Evolutionary conservation across 2,113 vertebrate species (phyloP).

Genomic region (Onychorhynchus coronatus): DNA sequence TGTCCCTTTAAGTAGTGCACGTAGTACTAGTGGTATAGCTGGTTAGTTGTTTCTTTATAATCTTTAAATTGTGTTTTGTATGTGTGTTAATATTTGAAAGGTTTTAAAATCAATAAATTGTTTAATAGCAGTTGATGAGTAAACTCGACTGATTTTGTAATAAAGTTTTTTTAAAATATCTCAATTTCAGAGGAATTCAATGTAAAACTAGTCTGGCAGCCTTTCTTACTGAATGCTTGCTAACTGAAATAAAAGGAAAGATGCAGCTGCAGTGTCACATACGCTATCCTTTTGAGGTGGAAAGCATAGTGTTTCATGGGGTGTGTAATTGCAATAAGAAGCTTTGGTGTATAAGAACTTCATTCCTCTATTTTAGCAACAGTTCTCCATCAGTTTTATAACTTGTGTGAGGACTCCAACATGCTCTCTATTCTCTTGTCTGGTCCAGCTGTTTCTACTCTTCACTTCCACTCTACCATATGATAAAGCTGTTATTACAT

Average conservation of each 20-base stretch:
- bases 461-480: neutral
- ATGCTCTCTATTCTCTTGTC: neutral
- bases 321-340: neutral
- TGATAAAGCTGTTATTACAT: neutral
- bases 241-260: neutral
- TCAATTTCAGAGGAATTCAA: neutral
- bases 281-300: neutral
- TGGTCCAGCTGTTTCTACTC: neutral
- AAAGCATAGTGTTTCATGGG: neutral
- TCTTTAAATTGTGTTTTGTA: constrained; percentile 15
- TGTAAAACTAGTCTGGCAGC: neutral
- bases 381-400: neutral
- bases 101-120: neutral
- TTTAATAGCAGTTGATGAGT: neutral
- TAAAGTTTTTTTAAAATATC: neutral
- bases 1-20: constrained; percentile 65
- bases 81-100: neutral
- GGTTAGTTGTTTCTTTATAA: constrained; percentile 20
- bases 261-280: neutral
- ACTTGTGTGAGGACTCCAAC: neutral
- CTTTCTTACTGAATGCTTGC: neutral
- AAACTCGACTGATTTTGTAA: neutral
- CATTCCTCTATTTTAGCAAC: neutral
- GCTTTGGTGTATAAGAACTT: neutral
- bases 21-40: constrained; percentile 23